Percentiles rank a stretch among this genome's conserved stretches.
Evolutionary conservation across 2,113 vertebrate species (phyloP).

Genomic region (Lota lota): DNA sequence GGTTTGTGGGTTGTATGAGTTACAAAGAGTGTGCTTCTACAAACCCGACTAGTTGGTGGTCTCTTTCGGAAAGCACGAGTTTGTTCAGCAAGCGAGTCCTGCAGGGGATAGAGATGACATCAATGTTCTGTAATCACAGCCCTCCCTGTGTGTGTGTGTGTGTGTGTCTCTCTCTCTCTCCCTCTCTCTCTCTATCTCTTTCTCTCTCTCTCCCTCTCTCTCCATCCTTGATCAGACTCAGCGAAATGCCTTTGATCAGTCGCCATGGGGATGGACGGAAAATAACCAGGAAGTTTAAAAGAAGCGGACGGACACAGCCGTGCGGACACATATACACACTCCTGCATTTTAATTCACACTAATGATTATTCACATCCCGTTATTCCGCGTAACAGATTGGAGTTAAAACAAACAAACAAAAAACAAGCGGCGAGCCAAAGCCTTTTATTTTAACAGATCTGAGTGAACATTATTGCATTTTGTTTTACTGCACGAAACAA

Average conservation of each 20-base stretch:
- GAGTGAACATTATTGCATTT: slow-evolving; percentile 66
- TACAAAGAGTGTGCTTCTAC: no score
- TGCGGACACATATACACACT: slow-evolving; percentile 53
- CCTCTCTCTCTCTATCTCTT: no score
- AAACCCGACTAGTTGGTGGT: no score
- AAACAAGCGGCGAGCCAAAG: slow-evolving; percentile 53
- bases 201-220: background rate
- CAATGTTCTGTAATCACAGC: slow-evolving; percentile 63
- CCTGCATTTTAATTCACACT: slow-evolving; percentile 61
- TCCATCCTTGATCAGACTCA: slow-evolving; percentile 65
- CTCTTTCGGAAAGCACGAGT: background rate
- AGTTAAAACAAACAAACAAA: slow-evolving; percentile 18
- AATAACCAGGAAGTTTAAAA: slow-evolving; percentile 45
- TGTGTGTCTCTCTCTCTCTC: no score
- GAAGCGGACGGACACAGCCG: slow-evolving; percentile 37
- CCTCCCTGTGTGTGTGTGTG: slow-evolving; percentile 46
- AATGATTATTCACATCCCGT: slow-evolving; percentile 69
- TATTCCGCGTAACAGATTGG: slow-evolving; percentile 56
- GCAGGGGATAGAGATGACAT: slow-evolving; percentile 50
- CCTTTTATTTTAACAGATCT: slow-evolving; percentile 65
- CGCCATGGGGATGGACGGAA: slow-evolving; percentile 44
- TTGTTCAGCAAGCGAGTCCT: slow-evolving; percentile 13
- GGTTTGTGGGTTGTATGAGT: no score
- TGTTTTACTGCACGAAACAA: slow-evolving; percentile 61
- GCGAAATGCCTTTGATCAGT: slow-evolving; percentile 64